phyloP scores from a whole-genome alignment of 2,888 invertebrate genomes.

The Loripinus fragilis region DNA sequence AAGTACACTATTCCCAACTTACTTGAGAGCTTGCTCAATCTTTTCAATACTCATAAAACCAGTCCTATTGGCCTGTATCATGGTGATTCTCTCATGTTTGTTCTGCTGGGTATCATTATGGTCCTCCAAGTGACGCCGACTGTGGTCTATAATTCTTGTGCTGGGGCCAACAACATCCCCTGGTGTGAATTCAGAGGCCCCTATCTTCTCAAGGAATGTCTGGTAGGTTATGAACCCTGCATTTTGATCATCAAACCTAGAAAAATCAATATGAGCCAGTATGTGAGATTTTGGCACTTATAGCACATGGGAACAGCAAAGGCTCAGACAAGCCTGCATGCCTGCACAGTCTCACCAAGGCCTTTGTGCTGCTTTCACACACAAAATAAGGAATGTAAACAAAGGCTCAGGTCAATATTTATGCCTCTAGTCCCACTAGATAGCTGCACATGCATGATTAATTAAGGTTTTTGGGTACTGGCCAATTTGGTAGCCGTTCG shows the following conservation, averaged over 20 bases:
- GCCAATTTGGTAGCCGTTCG: too few species aligned
- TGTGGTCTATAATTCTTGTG: constrained; percentile 74
- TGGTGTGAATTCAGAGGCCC: constrained; percentile 77
- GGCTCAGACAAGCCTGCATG: too few species aligned
- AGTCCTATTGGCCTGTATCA: constrained; percentile 75
- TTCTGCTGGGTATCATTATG: constrained; percentile 74
- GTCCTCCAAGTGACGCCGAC: constrained; percentile 69
- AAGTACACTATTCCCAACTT: too few species aligned
- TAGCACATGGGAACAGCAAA: too few species aligned
- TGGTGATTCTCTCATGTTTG: constrained; percentile 78
- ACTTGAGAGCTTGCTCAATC: constrained; percentile 78
- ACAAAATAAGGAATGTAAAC: too few species aligned
- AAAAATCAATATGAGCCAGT: not conserved
- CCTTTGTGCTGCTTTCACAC: too few species aligned
- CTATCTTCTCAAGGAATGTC: constrained; percentile 77
- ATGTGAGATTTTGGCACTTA: too few species aligned
- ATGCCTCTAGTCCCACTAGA: too few species aligned
- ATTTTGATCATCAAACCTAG: constrained; percentile 77
- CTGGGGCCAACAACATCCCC: constrained; percentile 78
- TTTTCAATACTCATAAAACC: constrained; percentile 73
- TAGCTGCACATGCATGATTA: too few species aligned
- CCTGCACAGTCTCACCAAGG: too few species aligned
- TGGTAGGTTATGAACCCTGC: constrained; percentile 77
- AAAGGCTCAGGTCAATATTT: too few species aligned
- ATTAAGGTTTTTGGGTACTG: too few species aligned